These are phyloP conservation scores for Grapholita molesta DNA, from an alignment of 1,140 invertebrate genomes.

Conservation along the genomic window DNA sequence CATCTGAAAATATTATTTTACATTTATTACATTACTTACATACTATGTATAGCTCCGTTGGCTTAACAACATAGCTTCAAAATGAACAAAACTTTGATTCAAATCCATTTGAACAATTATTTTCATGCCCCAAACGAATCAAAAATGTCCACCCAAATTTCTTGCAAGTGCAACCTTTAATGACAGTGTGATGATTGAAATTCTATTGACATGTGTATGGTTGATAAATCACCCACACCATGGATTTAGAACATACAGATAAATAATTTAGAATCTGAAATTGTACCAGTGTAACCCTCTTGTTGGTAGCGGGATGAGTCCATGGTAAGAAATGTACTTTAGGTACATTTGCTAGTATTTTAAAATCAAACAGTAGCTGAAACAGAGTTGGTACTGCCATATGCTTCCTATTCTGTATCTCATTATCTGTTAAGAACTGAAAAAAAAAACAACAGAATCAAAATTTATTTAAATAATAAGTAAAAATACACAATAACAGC, in stretches of 20 bases:
- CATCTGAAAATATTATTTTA: slow-evolving; percentile 46
- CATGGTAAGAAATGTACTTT: slow-evolving; percentile 78
- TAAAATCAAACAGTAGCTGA: slow-evolving; percentile 78
- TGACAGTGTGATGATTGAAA: not conserved
- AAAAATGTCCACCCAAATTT: too few species aligned
- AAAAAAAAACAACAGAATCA: slow-evolving; percentile 36
- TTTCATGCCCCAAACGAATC: too few species aligned
- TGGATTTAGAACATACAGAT: too few species aligned
- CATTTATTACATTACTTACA: too few species aligned
- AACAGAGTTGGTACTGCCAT: slow-evolving; percentile 77
- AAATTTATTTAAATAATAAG: not conserved
- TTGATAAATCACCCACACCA: too few species aligned
- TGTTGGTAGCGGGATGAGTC: slow-evolving; percentile 46
- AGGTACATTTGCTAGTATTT: slow-evolving; percentile 76
- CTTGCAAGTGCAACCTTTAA: slow-evolving; percentile 26
- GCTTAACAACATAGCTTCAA: too few species aligned
- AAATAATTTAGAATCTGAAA: too few species aligned
- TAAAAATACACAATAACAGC: too few species aligned
- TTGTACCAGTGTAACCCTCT: slow-evolving; percentile 53
- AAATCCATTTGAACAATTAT: too few species aligned
- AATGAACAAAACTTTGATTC: too few species aligned
- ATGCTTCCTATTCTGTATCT: slow-evolving; percentile 58
- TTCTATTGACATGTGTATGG: too few species aligned
- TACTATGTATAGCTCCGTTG: too few species aligned
- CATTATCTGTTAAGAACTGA: slow-evolving; percentile 49